Conservation (phyloP, 2,888 invertebrate species). For the Prosopocoilus inquinatus region DNA sequence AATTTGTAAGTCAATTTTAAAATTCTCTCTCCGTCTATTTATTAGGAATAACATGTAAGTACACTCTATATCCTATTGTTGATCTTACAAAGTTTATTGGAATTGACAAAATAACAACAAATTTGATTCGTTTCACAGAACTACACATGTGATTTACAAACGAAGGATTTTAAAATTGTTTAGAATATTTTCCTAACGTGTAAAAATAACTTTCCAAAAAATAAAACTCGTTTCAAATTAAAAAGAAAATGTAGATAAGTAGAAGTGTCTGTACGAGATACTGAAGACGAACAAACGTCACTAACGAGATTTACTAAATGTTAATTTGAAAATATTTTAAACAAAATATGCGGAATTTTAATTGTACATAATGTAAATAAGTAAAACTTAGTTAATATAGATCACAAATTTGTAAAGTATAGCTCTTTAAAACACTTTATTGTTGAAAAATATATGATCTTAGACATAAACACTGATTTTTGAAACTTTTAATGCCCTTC, state of each 20-base stretch:
- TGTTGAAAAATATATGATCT: slow-evolving; percentile 48
- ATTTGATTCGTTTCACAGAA: slow-evolving; percentile 22
- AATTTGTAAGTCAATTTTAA: slow-evolving; percentile 46
- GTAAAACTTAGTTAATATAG: slow-evolving; percentile 28
- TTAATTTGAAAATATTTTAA: slow-evolving; percentile 39
- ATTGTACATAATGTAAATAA: slow-evolving; percentile 47
- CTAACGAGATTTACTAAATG: background rate
- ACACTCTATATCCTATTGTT: slow-evolving; percentile 48
- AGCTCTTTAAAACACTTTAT: slow-evolving; percentile 46
- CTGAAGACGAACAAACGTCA: too few species aligned
- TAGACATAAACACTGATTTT: slow-evolving; percentile 25
- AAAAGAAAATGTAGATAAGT: background rate
- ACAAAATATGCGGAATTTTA: slow-evolving; percentile 32
- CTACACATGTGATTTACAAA: slow-evolving; percentile 38
- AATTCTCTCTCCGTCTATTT: slow-evolving; percentile 46
- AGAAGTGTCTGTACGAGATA: too few species aligned
- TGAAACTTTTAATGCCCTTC: too few species aligned
- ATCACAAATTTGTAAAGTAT: slow-evolving; percentile 47
- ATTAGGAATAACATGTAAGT: slow-evolving; percentile 33
- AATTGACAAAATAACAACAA: slow-evolving; percentile 33
- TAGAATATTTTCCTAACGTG: slow-evolving; percentile 40
- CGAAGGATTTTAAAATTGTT: slow-evolving; percentile 32
- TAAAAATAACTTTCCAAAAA: background rate
- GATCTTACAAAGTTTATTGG: slow-evolving; percentile 50
- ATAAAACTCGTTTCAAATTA: background rate